Evolutionary conservation across 2,797 vertebrate species (phyloP), one percentile per base, ranked within the genome.

Genomic region (Anas bahamensis): DNA sequence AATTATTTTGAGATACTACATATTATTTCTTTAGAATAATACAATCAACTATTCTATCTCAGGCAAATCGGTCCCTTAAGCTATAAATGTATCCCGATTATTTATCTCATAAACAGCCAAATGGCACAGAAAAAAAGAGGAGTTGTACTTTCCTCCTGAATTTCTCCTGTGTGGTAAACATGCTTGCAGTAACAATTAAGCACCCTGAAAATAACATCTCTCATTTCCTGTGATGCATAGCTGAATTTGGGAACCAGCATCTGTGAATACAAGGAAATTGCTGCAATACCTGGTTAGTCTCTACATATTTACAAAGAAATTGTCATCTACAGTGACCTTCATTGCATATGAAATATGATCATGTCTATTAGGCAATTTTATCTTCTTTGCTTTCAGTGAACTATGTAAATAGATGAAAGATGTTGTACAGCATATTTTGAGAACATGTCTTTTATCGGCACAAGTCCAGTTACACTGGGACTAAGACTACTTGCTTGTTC

Each of bases 21-120:
- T 93, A 82, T 93, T 77, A 82, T 94, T 96, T 91, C 57, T 94
- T 96, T 96, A 92, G 61, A 97, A 93, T 95, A 96, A 97, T 94
- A 81, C 22, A 96, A 88, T 94, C 83, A 95, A 81, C 86, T 86
- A 53, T 92, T 94, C 63, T 81, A 76, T 97, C 89, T 92, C 65
- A 50, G 88, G 83, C 50, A 95, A 97, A 96, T 93, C 12, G 22
- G 87, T 96, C 78, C 91, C 95, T 93, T 96, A 91, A 96, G 93
- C 85, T 95, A 89, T 93, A 95, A 95, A 78, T 92, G 56, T 70
- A 93, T 94, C 68, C 81, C 94, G 90, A 89, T 94, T 94, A 95
- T 96, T 96, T 95, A 92, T 97, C 93, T 97, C 88, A 87, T 90
- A 83, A 96, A 82, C 55, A 95, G 70, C 65, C 86, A 82, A 94